Conservation (phyloP, 2,113 vertebrate species). For the Blennius ocellaris region DNA sequence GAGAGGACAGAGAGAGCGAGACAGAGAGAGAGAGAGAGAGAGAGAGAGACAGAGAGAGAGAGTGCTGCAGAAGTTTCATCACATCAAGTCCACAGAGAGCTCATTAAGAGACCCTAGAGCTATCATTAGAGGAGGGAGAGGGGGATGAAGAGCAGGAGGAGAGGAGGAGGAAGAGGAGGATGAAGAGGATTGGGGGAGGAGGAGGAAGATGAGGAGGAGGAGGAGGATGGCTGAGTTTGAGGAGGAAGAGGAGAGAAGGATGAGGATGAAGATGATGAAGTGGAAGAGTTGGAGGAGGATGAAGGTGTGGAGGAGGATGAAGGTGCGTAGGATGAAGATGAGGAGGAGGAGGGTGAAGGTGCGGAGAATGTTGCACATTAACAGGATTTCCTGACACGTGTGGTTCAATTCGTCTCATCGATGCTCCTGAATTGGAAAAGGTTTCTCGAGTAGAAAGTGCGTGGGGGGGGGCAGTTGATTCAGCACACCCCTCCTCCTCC, state of each 20-base stretch:
- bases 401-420: constrained; percentile 43
- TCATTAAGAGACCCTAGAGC: constrained; percentile 43
- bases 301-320: no score
- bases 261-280: no score
- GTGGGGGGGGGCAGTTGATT: constrained; percentile 68
- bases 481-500: constrained; percentile 63
- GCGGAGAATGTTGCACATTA: constrained; percentile 43
- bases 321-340: neutral
- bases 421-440: constrained; percentile 43
- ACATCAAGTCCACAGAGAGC: constrained; percentile 48
- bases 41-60: constrained; percentile 14
- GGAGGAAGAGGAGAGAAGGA: no score
- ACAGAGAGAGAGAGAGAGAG: constrained; percentile 29
- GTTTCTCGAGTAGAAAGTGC: constrained; percentile 60
- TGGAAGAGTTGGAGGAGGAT: neutral
- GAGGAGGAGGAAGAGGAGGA: no score
- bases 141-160: constrained; percentile 6
- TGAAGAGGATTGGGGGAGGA: no score
- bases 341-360: neutral
- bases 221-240: no score
- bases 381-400: constrained; percentile 53
- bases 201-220: no score
- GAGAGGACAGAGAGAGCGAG: constrained; percentile 27
- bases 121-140: constrained; percentile 8
- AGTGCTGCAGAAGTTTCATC: constrained; percentile 63